Percentiles rank a stretch among this genome's conserved stretches.
Evolutionary conservation across 1,140 invertebrate genomes (phyloP).

Genomic region (Ips typographus): DNA sequence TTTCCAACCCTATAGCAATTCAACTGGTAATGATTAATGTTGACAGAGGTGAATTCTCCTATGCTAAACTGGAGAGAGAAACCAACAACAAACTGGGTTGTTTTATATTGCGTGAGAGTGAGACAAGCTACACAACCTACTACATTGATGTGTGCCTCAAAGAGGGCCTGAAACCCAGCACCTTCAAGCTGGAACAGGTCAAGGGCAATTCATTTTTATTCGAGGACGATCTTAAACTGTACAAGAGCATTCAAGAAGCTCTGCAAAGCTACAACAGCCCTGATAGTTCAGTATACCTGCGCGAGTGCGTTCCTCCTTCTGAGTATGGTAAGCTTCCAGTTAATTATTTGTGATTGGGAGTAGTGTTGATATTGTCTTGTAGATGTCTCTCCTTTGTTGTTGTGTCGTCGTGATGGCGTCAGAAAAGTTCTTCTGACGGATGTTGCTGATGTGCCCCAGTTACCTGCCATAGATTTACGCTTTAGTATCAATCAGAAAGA

Average conservation of each 20-base stretch:
- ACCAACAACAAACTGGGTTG: slow-evolving; percentile 71
- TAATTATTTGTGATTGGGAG: slow-evolving; percentile 45
- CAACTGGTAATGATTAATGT: too few species aligned
- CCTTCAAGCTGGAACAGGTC: slow-evolving; percentile 65
- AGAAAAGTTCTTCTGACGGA: slow-evolving; percentile 52
- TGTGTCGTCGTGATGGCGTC: slow-evolving; percentile 60
- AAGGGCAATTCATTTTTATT: slow-evolving; percentile 55
- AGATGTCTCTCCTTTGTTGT: slow-evolving; percentile 66
- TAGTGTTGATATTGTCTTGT: slow-evolving; percentile 55
- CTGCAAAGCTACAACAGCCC: slow-evolving; percentile 62
- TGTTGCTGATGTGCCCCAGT: slow-evolving; percentile 49
- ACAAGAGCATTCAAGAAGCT: slow-evolving; percentile 63
- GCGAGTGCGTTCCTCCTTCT: slow-evolving; percentile 78
- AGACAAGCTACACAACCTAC: slow-evolving; percentile 73
- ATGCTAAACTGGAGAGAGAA: slow-evolving; percentile 78
- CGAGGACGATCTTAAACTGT: slow-evolving; percentile 56
- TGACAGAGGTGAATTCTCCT: slow-evolving; percentile 75
- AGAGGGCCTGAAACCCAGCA: slow-evolving; percentile 62
- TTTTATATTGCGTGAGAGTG: slow-evolving; percentile 80
- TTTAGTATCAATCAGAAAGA: slow-evolving; percentile 62
- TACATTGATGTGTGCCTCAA: slow-evolving; percentile 78
- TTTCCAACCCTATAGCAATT: too few species aligned
- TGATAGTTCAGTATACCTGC: slow-evolving; percentile 60
- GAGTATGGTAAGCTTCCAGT: slow-evolving; percentile 68
- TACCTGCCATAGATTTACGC: slow-evolving; percentile 53